Evolutionary conservation across 2,797 vertebrate species (phyloP).

Genomic region (Periophthalmus magnuspinnatus): DNA sequence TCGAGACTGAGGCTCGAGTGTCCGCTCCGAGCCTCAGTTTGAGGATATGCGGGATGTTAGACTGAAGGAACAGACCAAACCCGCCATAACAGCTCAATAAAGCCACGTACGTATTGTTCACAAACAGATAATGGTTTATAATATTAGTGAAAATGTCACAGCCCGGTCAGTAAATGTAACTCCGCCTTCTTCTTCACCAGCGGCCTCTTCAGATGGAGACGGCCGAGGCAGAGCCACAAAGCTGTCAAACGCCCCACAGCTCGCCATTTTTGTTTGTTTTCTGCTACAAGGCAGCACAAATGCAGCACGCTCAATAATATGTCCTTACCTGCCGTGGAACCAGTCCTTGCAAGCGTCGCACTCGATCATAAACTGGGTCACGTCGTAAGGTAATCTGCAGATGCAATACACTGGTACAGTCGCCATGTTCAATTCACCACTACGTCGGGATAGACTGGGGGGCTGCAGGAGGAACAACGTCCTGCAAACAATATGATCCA

Average conservation of each 20-base stretch:
- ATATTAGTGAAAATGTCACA: slow-evolving; percentile 73
- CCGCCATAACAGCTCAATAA: slow-evolving; percentile 10
- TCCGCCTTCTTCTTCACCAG: slow-evolving; percentile 83
- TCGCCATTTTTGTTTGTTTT: slow-evolving; percentile 66
- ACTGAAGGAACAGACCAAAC: slow-evolving; percentile 8
- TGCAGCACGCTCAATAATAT: slow-evolving; percentile 21
- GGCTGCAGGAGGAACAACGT: slow-evolving; percentile 77
- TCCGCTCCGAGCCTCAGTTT: no score
- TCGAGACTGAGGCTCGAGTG: slow-evolving; percentile 23
- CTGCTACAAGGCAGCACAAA: slow-evolving; percentile 50
- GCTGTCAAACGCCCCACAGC: slow-evolving; percentile 71
- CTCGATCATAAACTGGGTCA: slow-evolving; percentile 98
- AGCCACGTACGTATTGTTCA: slow-evolving; percentile 9
- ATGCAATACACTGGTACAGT: slow-evolving; percentile 98
- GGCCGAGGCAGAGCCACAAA: slow-evolving; percentile 73
- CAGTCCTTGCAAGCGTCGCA: slow-evolving; percentile 98
- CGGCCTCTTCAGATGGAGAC: slow-evolving; percentile 78
- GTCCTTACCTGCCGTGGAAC: slow-evolving; percentile 97
- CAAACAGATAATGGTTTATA: slow-evolving; percentile 40
- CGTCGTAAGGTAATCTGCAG: slow-evolving; percentile 98
- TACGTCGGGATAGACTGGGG: slow-evolving; percentile 80
- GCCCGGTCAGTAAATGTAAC: slow-evolving; percentile 70
- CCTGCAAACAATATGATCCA: slow-evolving; percentile 79
- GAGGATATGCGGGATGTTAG: slow-evolving; percentile 33
- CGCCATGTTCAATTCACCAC: slow-evolving; percentile 96